Conservation (phyloP, 2,888 invertebrate species). For the Epicampocera succincta region DNA sequence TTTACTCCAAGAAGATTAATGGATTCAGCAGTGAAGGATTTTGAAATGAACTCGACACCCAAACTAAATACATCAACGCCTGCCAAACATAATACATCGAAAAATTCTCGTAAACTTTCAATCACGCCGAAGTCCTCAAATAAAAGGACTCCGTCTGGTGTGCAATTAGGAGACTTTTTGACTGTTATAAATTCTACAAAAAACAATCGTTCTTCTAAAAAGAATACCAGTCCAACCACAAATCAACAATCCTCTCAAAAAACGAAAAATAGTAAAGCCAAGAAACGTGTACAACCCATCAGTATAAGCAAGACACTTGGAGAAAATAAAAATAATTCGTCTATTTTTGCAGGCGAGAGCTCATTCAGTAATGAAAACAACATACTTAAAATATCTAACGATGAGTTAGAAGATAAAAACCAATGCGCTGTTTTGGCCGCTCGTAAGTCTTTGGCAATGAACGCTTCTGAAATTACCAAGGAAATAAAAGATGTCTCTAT, state of each 20-base stretch:
- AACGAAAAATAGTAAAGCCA: constrained; percentile 71
- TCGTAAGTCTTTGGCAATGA: constrained; percentile 75
- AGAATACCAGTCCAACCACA: constrained; percentile 65
- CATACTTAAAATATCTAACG: constrained; percentile 76
- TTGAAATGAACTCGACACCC: constrained; percentile 29
- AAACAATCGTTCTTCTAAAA: constrained; percentile 72
- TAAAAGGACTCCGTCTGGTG: constrained; percentile 65
- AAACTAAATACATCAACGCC: constrained; percentile 67
- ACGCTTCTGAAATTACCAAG: constrained; percentile 76
- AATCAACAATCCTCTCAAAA: constrained; percentile 53
- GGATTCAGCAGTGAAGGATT: not conserved
- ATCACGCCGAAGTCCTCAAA: constrained; percentile 62
- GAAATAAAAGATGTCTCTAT: constrained; percentile 73
- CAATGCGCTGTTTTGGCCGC: constrained; percentile 76
- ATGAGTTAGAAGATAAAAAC: constrained; percentile 76
- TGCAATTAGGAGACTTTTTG: constrained; percentile 80
- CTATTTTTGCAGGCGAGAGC: constrained; percentile 71
- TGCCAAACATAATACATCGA: constrained; percentile 65
- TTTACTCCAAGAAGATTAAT: not conserved
- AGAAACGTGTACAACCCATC: constrained; percentile 79
- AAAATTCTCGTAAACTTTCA: constrained; percentile 56
- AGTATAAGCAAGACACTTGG: constrained; percentile 74
- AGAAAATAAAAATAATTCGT: constrained; percentile 58
- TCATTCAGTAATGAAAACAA: constrained; percentile 81
- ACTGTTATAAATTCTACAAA: constrained; percentile 69